phyloP scores from a whole-genome alignment of 2,888 invertebrate genomes.

The Mythimna ferrago region DNA sequence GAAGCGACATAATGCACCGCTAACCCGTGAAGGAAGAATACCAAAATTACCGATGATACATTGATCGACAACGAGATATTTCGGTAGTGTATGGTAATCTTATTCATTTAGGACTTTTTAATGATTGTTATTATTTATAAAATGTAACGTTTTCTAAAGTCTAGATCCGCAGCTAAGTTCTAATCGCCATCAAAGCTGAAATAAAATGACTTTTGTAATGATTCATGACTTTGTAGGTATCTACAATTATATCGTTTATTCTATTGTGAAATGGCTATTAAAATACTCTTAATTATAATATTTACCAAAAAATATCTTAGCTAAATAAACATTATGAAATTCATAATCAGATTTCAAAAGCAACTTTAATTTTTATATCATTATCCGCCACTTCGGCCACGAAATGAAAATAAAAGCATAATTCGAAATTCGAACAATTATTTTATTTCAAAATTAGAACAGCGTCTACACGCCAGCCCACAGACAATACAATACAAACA shows the following conservation, averaged over 20 bases:
- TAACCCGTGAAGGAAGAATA: too few species aligned
- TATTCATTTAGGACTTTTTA: too few species aligned
- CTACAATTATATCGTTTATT: not conserved
- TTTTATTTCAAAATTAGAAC: conserved; percentile 80
- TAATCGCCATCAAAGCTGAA: not conserved
- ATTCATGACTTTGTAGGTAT: not conserved
- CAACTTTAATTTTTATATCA: conserved; percentile 21
- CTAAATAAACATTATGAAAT: conserved; percentile 28
- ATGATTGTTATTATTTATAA: too few species aligned
- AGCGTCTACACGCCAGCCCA: conserved; percentile 66
- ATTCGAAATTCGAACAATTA: conserved; percentile 55
- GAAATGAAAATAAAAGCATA: conserved; percentile 50
- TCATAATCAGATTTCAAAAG: conserved; percentile 30
- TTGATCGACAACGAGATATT: too few species aligned
- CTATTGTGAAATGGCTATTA: not conserved
- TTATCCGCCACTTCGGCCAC: conserved; percentile 21
- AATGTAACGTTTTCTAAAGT: too few species aligned
- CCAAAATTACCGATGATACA: too few species aligned
- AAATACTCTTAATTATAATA: not conserved
- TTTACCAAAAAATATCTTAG: not conserved
- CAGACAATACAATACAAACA: conserved; percentile 79
- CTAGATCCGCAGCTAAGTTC: not conserved
- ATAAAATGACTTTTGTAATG: not conserved
- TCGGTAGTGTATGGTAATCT: too few species aligned
- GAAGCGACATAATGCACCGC: too few species aligned